Evolutionary conservation across 1,140 invertebrate species (phyloP).

Genomic region (Trinorchestia longiramus): DNA sequence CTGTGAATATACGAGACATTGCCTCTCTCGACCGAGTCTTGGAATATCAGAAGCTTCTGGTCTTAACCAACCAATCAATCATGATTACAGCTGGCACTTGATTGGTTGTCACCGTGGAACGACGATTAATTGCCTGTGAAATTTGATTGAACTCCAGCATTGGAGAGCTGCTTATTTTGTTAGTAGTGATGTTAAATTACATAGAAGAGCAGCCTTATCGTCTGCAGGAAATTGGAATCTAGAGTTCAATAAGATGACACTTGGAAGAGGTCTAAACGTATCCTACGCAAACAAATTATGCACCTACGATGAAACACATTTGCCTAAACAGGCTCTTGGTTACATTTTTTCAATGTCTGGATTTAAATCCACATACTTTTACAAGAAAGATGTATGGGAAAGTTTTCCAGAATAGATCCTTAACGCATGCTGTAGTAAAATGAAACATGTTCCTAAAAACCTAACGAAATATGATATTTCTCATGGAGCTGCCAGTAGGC

Average conservation of each 20-base stretch:
- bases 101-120: not conserved
- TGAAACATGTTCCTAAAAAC: too few relatives aligned
- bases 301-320: too few relatives aligned
- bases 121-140: not conserved
- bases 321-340: too few relatives aligned
- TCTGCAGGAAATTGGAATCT: not conserved
- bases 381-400: too few relatives aligned
- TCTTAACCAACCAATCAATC: not conserved
- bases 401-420: too few relatives aligned
- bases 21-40: not conserved
- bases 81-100: not conserved
- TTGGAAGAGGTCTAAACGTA: too few relatives aligned
- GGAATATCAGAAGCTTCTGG: not conserved
- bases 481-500: too few relatives aligned
- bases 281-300: not conserved
- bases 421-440: too few relatives aligned
- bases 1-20: not conserved
- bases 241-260: not conserved
- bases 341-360: too few relatives aligned
- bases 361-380: too few relatives aligned
- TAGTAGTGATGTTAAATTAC: not conserved
- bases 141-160: not conserved
- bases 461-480: too few relatives aligned
- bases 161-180: not conserved
- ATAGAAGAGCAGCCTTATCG: not conserved